Percentiles rank a stretch among this genome's conserved stretches.
Conservation (phyloP, 2,888 invertebrate species). For the Trichacis sp. region DNA sequence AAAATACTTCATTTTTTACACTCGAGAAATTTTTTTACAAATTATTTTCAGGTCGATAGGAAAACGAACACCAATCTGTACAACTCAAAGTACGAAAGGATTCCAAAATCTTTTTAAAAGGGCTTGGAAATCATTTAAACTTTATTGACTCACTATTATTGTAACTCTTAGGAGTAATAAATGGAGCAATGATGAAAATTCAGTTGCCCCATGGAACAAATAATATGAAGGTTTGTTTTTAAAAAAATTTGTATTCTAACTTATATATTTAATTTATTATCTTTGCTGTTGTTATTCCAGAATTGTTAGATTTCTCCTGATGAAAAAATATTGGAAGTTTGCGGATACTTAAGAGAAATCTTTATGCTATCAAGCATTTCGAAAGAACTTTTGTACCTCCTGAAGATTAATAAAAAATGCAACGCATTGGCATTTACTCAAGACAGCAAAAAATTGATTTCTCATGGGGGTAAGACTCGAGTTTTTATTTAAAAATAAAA, state of each 20-base stretch:
- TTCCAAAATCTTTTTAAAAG: slow-evolving; percentile 79
- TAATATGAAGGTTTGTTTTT: slow-evolving; percentile 69
- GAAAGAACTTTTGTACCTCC: slow-evolving; percentile 80
- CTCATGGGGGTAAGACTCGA: slow-evolving; percentile 78
- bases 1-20: too few relatives aligned
- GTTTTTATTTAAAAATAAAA: too few relatives aligned
- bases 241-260: too few relatives aligned
- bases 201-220: slow-evolving; percentile 75
- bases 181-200: slow-evolving; percentile 77
- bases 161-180: slow-evolving; percentile 85
- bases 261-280: not conserved
- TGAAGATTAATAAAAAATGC: slow-evolving; percentile 84
- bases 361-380: slow-evolving; percentile 80
- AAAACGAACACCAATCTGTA: slow-evolving; percentile 85
- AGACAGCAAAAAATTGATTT: slow-evolving; percentile 79
- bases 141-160: slow-evolving; percentile 73
- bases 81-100: slow-evolving; percentile 80
- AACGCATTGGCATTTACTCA: slow-evolving; percentile 78
- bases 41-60: slow-evolving; percentile 79
- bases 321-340: slow-evolving; percentile 81
- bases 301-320: slow-evolving; percentile 85
- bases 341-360: slow-evolving; percentile 83
- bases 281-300: slow-evolving; percentile 45
- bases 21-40: too few relatives aligned
- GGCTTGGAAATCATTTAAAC: slow-evolving; percentile 84